Evolutionary conservation across 2,888 invertebrate species (phyloP), one percentile per base, ranked within the genome.

Genomic region (Ecliptopera silaceata): DNA sequence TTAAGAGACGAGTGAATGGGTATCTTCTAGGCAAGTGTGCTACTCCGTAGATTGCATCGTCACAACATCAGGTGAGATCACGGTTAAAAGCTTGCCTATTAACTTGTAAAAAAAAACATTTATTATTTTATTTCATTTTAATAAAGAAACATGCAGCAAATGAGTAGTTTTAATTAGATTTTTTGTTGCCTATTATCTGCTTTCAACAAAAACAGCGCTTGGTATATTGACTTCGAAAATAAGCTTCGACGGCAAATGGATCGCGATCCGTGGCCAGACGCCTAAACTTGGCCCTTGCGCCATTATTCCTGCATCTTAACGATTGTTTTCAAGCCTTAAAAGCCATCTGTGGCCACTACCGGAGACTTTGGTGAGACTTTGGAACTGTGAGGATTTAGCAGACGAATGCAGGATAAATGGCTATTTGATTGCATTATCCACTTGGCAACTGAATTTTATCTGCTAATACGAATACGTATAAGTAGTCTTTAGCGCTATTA

Each of bases 241-340:
- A 66, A 76, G 65, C 68, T 69, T 51, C 57, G 13, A 66, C 63
- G 50, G 49, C 55, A 43, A 56, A 43, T 53, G 22, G 42, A 50
- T 52, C 41, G 42, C 41, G 22, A 52, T 56, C 54, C 54, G 42
- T 49, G 41, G 52, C 43, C 39, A 36, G 39, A 15, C 41, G 66
- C 64, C 66, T 56, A 68, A 70, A 72, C 66, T 73, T 62, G 47
- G 65, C 68, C 38, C 43, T 31, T 48, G 42, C 34, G 57, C 75
- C 72, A 80, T 83, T 81, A 82, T 80, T 82, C 79, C 74, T 64
- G 70, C 68, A 72, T 75, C 76, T 78, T 82, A 83, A 82, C 79
- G 80, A 80, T 82, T 81, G 82, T 82, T 83, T 79, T 76, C 77
- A 75, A 82, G 80, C 77, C 75, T 82, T 82, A 77, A 78, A 79